A percentile compares a stretch with the other conserved stretches of the same genome.
These are phyloP conservation scores for Buathra laborator DNA, from an alignment of 2,888 invertebrate genomes.

Conservation along the genomic window DNA sequence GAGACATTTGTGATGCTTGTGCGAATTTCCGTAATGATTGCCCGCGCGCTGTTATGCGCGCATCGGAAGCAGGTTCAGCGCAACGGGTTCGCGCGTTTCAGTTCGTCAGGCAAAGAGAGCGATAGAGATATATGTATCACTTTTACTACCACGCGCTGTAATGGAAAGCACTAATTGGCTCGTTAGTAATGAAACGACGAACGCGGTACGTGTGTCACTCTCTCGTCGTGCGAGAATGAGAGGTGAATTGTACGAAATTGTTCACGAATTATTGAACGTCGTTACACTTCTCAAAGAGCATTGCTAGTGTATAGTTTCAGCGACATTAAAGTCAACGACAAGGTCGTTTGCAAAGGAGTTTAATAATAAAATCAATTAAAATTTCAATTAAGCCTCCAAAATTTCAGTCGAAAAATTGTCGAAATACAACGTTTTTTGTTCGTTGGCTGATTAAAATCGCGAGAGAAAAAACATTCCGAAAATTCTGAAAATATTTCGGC, in stretches of 20 bases:
- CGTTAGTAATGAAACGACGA: slow-evolving; percentile 68
- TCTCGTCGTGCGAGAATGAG: not conserved
- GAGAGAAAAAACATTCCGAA: no score
- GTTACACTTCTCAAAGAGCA: not conserved
- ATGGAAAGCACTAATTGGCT: slow-evolving; percentile 70
- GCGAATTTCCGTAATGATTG: slow-evolving; percentile 42
- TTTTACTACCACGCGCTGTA: not conserved
- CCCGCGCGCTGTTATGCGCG: not conserved
- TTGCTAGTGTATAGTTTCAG: not conserved
- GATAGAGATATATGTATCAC: not conserved
- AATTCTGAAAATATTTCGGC: no score
- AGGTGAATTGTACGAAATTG: slow-evolving; percentile 10
- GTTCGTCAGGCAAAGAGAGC: not conserved
- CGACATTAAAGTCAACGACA: not conserved
- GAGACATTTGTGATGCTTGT: slow-evolving; percentile 34
- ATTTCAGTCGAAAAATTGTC: no score
- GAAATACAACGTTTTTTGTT: no score
- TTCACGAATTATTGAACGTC: slow-evolving; percentile 9
- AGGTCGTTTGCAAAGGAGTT: not conserved
- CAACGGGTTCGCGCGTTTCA: not conserved
- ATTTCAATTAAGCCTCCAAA: no score
- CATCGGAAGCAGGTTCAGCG: slow-evolving; percentile 1
- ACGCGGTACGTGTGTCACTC: not conserved
- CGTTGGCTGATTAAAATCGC: no score
- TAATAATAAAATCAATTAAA: not conserved